phyloP scores from a whole-genome alignment of 2,888 invertebrate genomes.

The Cantharis flavilabris region DNA sequence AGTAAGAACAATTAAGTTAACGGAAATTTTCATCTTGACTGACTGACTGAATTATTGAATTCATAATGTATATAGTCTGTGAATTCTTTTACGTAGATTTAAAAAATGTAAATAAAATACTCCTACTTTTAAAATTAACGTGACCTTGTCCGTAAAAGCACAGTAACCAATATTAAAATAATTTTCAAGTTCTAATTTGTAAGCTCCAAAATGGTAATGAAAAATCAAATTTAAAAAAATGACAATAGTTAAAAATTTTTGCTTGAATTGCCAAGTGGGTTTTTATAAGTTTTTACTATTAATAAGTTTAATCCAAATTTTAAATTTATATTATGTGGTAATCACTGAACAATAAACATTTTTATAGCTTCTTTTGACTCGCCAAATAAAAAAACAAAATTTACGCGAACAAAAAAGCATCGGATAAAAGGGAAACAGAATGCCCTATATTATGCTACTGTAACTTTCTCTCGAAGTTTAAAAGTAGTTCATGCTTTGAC shows the following conservation, averaged over 20 bases:
- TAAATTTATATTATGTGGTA: not conserved
- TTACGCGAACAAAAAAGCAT: not conserved
- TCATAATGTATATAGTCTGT: too few relatives aligned
- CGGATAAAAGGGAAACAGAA: slow-evolving; percentile 26
- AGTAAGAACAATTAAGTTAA: not conserved
- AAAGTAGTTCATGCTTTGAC: slow-evolving; percentile 18
- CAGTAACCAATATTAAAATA: not conserved
- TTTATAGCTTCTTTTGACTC: not conserved
- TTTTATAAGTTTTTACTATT: not conserved
- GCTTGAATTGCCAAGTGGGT: not conserved
- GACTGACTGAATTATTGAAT: not conserved
- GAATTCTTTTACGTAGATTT: not conserved
- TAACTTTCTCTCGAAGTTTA: slow-evolving; percentile 23
- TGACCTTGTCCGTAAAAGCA: not conserved
- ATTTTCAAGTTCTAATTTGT: not conserved
- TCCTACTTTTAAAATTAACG: not conserved
- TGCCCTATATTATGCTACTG: slow-evolving; percentile 15
- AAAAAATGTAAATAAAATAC: not conserved
- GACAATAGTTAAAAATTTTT: not conserved
- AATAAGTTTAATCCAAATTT: not conserved
- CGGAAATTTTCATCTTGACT: not conserved
- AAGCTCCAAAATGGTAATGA: not conserved
- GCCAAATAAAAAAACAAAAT: not conserved
- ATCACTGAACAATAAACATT: not conserved
- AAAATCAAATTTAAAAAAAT: not conserved